A percentile compares a stretch with the other conserved stretches of the same genome.
phyloP scores from a whole-genome alignment of 2,888 invertebrate species.

The Leptarthrus brevirostris region DNA sequence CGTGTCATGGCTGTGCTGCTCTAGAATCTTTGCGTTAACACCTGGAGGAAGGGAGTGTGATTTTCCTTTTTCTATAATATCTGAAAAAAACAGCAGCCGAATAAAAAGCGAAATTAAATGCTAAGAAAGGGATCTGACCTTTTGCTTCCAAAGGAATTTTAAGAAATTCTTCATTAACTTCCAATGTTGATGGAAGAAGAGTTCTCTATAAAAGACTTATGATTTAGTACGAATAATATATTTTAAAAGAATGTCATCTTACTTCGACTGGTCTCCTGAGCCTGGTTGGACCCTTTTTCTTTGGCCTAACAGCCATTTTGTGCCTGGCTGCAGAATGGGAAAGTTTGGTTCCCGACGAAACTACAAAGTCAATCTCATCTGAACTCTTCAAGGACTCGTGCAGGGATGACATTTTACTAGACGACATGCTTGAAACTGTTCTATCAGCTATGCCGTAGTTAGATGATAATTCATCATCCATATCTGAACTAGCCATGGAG shows the following conservation, averaged over 20 bases:
- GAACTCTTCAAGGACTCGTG: conserved; percentile 54
- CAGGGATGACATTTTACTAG: conserved; percentile 55
- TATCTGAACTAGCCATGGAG: conserved; percentile 70
- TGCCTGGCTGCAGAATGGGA: conserved; percentile 85
- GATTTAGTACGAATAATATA: neutral
- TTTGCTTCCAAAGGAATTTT: conserved; percentile 73
- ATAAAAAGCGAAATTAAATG: neutral
- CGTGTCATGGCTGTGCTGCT: conserved; percentile 56
- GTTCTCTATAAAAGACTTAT: conserved; percentile 63
- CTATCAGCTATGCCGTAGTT: conserved; percentile 54
- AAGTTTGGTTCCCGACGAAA: conserved; percentile 69
- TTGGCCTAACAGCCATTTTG: conserved; percentile 82
- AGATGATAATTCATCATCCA: conserved; percentile 46
- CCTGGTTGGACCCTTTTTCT: conserved; percentile 78
- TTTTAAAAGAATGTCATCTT: conserved; percentile 27
- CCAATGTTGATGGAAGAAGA: conserved; percentile 78
- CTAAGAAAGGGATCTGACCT: conserved; percentile 49
- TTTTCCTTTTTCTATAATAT: conserved; percentile 60
- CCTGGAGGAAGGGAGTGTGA: conserved; percentile 65
- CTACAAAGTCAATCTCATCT: conserved; percentile 63
- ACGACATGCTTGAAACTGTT: conserved; percentile 52
- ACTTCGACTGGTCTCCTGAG: conserved; percentile 73
- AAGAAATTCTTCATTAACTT: conserved; percentile 80
- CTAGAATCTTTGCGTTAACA: conserved; percentile 60
- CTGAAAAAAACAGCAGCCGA: conserved; percentile 34